These are phyloP conservation scores for Physella acuta DNA, from an alignment of 1,140 invertebrate species.

Conservation along the genomic window DNA sequence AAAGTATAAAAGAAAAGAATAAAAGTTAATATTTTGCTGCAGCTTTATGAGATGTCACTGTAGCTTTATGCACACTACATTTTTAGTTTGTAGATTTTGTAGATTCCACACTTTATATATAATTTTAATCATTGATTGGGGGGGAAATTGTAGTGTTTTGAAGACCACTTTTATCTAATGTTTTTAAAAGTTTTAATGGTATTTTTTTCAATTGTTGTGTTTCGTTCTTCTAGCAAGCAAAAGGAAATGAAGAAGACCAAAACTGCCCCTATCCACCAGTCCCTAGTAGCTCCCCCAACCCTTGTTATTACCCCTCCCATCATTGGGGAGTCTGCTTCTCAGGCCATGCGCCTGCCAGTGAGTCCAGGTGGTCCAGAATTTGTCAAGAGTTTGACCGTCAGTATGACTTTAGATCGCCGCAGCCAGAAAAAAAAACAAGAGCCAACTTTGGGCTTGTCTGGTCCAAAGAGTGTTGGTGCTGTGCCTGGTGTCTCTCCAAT, in stretches of 20 bases:
- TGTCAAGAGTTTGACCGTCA: constrained; percentile 46
- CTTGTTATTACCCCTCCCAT: constrained; percentile 30
- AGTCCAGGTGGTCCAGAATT: constrained; percentile 36
- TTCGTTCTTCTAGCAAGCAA: constrained; percentile 36
- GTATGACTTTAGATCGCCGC: constrained; percentile 49
- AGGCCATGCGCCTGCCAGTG: constrained; percentile 17
- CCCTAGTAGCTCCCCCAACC: constrained; percentile 11
- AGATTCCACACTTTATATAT: no score
- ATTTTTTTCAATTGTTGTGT: constrained; percentile 19
- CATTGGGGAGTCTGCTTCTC: constrained; percentile 24
- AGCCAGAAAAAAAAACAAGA: constrained; percentile 29
- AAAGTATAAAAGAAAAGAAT: no score
- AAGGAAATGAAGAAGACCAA: constrained; percentile 50
- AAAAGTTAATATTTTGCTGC: no score
- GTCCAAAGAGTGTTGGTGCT: not conserved
- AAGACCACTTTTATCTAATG: no score
- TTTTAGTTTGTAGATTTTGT: no score
- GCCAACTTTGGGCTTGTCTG: constrained; percentile 11
- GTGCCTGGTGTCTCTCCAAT: not conserved
- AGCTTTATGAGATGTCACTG: no score
- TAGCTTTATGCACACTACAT: no score
- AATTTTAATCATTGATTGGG: no score
- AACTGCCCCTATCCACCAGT: constrained; percentile 42
- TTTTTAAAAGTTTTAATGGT: no score
- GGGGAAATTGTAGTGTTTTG: no score